Percentiles rank a stretch among this genome's conserved stretches.
These are phyloP conservation scores for Pollenia griseotomentosa DNA, from an alignment of 2,888 invertebrate species.

Conservation along the genomic window DNA sequence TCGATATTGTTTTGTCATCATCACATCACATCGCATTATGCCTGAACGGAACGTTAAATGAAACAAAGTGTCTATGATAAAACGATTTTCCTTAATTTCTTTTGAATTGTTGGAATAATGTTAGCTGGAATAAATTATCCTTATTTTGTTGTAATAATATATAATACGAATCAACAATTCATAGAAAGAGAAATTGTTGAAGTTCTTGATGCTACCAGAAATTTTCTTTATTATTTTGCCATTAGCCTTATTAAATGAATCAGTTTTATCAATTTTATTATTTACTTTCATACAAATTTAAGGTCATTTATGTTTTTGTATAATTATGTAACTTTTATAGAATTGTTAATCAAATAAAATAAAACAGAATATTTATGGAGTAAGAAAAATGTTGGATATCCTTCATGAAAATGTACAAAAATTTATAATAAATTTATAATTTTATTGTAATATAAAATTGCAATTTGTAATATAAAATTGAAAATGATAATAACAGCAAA, in stretches of 20 bases:
- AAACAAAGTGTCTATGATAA: no score
- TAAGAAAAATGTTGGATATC: no score
- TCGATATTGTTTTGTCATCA: background rate
- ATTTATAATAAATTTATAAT: no score
- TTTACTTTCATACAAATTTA: background rate
- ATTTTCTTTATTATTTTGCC: background rate
- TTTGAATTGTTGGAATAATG: constrained; percentile 1
- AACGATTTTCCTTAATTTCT: constrained; percentile 20
- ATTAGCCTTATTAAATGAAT: background rate
- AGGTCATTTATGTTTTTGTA: background rate
- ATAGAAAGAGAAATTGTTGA: background rate
- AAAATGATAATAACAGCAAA: no score
- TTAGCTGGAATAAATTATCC: background rate
- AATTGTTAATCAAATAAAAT: no score
- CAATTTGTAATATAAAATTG: no score
- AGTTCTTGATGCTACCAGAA: background rate
- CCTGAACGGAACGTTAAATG: no score
- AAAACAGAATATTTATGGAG: no score
- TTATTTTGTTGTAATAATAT: constrained; percentile 2
- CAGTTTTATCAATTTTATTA: background rate
- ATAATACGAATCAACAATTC: background rate
- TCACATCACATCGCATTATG: background rate
- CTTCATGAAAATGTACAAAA: no score
- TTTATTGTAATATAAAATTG: no score
- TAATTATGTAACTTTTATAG: no score